Evolutionary conservation across 2,888 invertebrate genomes (phyloP).

Genomic region (Pachycephus smyrnensis): DNA sequence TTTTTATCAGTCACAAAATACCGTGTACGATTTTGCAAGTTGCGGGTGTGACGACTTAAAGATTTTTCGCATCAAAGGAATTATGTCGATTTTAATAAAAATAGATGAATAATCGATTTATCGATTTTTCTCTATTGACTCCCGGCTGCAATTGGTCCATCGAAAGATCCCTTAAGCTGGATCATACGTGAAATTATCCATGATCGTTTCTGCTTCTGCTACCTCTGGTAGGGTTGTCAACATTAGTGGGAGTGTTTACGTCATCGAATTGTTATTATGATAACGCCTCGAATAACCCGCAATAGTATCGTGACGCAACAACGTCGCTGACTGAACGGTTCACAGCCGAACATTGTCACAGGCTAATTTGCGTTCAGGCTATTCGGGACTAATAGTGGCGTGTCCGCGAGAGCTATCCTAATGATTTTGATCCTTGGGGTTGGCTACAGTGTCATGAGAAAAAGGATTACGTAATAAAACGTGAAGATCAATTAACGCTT

Average conservation of each 20-base stretch:
- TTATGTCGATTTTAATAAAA: neutral
- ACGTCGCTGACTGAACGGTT: neutral
- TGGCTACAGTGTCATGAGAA: neutral
- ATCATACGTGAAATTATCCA: neutral
- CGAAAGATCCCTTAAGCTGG: neutral
- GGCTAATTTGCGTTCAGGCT: neutral
- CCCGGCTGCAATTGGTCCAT: neutral
- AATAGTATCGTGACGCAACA: neutral
- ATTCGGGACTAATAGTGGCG: neutral
- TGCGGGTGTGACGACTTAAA: no score
- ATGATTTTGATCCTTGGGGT: neutral
- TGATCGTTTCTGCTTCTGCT: neutral
- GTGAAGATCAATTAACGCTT: neutral
- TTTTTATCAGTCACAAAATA: no score
- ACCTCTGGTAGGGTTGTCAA: neutral
- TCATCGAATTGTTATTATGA: neutral
- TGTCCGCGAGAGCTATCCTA: no score
- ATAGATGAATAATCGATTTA: neutral
- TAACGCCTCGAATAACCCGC: neutral
- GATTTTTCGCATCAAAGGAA: no score
- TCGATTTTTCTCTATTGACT: neutral
- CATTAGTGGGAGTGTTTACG: neutral
- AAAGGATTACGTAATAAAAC: neutral
- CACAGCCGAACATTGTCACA: neutral
- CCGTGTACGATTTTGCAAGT: no score